Base-by-base conservation (phyloP, 2,888 invertebrate species). In the Megastigmus dorsalis region DNA sequence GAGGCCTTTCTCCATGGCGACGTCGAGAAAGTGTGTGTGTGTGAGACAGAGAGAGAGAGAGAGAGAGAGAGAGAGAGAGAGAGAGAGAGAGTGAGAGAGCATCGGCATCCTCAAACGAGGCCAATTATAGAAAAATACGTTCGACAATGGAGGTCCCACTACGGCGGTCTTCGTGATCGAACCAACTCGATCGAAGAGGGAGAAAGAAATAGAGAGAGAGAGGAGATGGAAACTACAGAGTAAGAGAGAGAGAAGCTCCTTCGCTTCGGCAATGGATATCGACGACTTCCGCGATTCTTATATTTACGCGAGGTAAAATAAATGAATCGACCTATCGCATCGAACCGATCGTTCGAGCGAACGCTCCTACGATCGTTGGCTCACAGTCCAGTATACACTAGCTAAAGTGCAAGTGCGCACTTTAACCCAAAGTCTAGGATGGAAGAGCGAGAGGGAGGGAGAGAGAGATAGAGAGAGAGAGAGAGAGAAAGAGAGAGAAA, bases 111-210 rank as follows among this genome's bases (percentile, higher is more conserved):
- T 68, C 41, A 54, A 69, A 70, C 65, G 62, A 74, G 74, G 48
- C 54, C 75, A 70, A 75, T 70, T 70, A 70, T 38, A 70, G 45
- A 66, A 60, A 75, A 70, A 70, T 75, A 66, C 70, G 38, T 6
- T 66, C 59, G 70, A 70, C 66, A 60, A 70, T 66, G 60, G 60
- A 68, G 26, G 54, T 45, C 26, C 23, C 2, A 43, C 3, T 26
- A n/a, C 30, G 26, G n/a, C n/a, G 20, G 7, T 33, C 33, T 43
- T 28, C 55, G 26, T 20, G 54, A 65, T 55, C 41, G 33, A 41
- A 26, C n/a, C n/a, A n/a, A n/a, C n/a, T n/a, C n/a, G n/a, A n/a
- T n/a, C n/a, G 20, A 10, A n/a, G 18, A n/a, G 15, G 9, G 20
- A 45, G 10, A 15, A 30, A 41, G 15, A 28, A n/a, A 57, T 4